A percentile compares a stretch with the other conserved stretches of the same genome.
These are phyloP conservation scores for Lynx canadensis DNA, from an alignment of 2,113 vertebrate genomes.

Conservation along the genomic window DNA sequence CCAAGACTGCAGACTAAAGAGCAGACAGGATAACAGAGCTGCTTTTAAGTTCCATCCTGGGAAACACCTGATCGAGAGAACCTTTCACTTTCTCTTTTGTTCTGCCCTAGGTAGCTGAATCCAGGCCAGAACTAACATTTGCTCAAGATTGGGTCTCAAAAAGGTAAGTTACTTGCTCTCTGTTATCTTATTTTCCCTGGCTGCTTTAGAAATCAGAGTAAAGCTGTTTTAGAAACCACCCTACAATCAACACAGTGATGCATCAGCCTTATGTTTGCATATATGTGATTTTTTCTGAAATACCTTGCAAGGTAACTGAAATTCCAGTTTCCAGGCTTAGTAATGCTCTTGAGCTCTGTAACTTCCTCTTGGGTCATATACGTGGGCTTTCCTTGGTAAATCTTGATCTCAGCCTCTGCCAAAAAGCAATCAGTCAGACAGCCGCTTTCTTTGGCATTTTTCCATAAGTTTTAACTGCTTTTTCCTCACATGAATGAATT, in stretches of 20 bases:
- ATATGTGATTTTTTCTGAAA: conserved; percentile 20
- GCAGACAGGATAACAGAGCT: conserved; percentile 7
- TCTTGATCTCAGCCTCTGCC: conserved; percentile 28
- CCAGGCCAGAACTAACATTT: conserved; percentile 35
- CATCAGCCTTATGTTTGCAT: not conserved
- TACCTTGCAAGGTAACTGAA: not conserved
- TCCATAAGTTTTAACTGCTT: conserved; percentile 1
- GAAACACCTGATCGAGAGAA: conserved; percentile 39
- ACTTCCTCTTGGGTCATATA: not conserved
- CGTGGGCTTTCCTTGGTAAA: conserved; percentile 32
- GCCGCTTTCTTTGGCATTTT: not conserved
- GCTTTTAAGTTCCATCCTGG: conserved; percentile 22
- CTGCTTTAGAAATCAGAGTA: conserved; percentile 6
- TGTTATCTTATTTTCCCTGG: not conserved
- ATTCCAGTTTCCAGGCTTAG: not conserved
- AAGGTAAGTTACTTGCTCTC: conserved; percentile 36
- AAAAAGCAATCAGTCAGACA: conserved; percentile 7
- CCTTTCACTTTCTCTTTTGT: conserved; percentile 45
- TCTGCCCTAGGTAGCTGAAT: not conserved
- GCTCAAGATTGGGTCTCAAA: not conserved
- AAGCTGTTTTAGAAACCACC: not conserved
- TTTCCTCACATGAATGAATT: conserved; percentile 48
- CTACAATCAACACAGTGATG: not conserved
- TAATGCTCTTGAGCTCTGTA: not conserved
- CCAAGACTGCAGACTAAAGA: not conserved